These are phyloP conservation scores for Coregonus suidteri DNA, from an alignment of 2,797 vertebrate species.

Conservation along the genomic window DNA sequence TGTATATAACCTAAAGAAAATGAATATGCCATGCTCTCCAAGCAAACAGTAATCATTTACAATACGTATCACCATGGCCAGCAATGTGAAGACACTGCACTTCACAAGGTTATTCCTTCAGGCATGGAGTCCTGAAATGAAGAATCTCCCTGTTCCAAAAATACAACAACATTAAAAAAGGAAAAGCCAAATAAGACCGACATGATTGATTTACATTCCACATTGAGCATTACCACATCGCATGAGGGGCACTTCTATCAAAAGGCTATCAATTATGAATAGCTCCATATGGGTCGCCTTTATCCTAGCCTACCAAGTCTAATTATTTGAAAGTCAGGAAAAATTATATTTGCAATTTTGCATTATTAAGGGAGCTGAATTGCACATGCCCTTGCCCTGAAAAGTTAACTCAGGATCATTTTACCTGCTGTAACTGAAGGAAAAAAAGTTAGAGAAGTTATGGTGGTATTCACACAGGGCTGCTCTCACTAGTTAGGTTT, in stretches of 20 bases:
- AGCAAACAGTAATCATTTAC: neutral
- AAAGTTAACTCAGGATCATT: slow-evolving; percentile 17
- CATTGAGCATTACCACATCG: slow-evolving; percentile 44
- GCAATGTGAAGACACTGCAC: neutral
- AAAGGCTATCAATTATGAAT: slow-evolving; percentile 64
- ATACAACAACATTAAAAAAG: slow-evolving; percentile 10
- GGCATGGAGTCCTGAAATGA: neutral
- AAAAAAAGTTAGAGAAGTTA: neutral
- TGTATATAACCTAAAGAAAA: neutral
- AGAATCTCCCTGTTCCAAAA: slow-evolving; percentile 20
- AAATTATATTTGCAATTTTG: slow-evolving; percentile 62
- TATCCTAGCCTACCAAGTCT: slow-evolving; percentile 31
- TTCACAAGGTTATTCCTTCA: slow-evolving; percentile 10
- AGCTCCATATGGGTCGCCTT: slow-evolving; percentile 50
- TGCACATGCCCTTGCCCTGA: neutral
- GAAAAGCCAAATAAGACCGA: slow-evolving; percentile 22
- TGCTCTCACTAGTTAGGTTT: no score
- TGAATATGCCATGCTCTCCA: neutral
- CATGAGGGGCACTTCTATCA: slow-evolving; percentile 53
- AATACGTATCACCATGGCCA: neutral
- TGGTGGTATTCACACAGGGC: neutral
- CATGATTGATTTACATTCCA: slow-evolving; percentile 38
- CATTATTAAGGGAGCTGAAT: slow-evolving; percentile 58
- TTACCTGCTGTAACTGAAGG: neutral
- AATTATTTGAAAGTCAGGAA: slow-evolving; percentile 61